phyloP scores from a whole-genome alignment of 2,888 invertebrate genomes.

The Heteromyza rotundicornis region DNA sequence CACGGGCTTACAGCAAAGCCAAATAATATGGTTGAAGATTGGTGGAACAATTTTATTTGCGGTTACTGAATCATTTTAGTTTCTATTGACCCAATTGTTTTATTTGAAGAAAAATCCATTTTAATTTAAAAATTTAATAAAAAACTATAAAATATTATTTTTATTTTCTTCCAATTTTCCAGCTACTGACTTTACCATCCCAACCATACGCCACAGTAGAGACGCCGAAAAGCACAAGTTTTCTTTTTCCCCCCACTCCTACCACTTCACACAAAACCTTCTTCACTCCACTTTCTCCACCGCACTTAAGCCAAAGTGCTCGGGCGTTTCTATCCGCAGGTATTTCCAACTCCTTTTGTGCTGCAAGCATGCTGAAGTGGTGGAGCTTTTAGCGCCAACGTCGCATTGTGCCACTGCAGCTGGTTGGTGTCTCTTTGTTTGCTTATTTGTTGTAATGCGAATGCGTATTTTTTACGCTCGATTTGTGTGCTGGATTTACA shows the following conservation, averaged over 20 bases:
- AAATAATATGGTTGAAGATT: not conserved
- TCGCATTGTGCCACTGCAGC: not conserved
- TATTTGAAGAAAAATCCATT: too few species aligned
- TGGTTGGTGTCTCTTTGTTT: not conserved
- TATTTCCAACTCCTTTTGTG: not conserved
- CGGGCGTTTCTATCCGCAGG: too few species aligned
- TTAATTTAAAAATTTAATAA: too few species aligned
- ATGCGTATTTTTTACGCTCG: not conserved
- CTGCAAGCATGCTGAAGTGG: not conserved
- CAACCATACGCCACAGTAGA: too few species aligned
- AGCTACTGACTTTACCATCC: too few species aligned
- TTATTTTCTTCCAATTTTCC: too few species aligned
- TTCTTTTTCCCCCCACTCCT: too few species aligned
- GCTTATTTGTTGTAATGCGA: not conserved
- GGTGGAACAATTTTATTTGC: not conserved
- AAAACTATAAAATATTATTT: too few species aligned
- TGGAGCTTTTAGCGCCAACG: not conserved
- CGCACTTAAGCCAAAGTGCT: not conserved
- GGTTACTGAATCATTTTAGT: too few species aligned
- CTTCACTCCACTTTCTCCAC: not conserved
- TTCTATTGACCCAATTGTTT: too few species aligned
- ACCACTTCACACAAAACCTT: too few species aligned
- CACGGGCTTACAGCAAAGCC: not conserved
- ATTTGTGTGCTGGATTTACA: not conserved
- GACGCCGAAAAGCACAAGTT: too few species aligned